phyloP scores from a whole-genome alignment of 2,113 vertebrate species.

The Cyanocitta stelleri region DNA sequence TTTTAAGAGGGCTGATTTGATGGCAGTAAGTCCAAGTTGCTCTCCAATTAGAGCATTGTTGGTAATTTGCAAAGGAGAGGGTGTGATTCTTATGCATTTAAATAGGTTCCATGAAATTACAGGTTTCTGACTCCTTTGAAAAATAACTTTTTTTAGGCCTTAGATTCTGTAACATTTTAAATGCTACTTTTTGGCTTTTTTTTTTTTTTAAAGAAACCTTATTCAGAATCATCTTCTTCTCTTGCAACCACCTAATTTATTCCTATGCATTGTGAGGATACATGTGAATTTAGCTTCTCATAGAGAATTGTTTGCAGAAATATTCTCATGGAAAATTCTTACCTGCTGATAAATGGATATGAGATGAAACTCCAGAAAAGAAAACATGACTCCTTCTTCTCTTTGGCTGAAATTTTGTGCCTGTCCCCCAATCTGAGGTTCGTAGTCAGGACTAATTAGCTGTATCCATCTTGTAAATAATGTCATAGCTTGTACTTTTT shows the following conservation, averaged over 20 bases:
- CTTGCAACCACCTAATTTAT: neutral
- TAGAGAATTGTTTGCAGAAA: neutral
- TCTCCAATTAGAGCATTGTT: conserved; percentile 4
- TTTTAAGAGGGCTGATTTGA: conserved; percentile 12
- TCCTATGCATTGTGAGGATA: neutral
- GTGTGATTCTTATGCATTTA: conserved; percentile 32
- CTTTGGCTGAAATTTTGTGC: neutral
- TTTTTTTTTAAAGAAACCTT: neutral
- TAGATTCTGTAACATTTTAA: neutral
- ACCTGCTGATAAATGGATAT: neutral
- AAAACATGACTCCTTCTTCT: neutral
- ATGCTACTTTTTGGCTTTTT: neutral
- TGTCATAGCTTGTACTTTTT: neutral
- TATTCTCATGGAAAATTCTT: neutral
- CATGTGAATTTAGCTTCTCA: neutral
- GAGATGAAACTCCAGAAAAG: neutral
- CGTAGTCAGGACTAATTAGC: neutral
- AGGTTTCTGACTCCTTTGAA: conserved; percentile 26
- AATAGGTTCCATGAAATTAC: conserved; percentile 9
- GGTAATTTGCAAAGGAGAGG: conserved; percentile 30
- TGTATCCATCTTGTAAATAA: neutral
- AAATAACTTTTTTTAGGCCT: neutral
- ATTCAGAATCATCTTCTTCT: neutral
- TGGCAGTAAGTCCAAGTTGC: conserved; percentile 28
- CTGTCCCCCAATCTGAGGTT: neutral